Evolutionary conservation across 2,888 invertebrate species (phyloP), one percentile per base, ranked within the genome.

Genomic region (Automeris io): DNA sequence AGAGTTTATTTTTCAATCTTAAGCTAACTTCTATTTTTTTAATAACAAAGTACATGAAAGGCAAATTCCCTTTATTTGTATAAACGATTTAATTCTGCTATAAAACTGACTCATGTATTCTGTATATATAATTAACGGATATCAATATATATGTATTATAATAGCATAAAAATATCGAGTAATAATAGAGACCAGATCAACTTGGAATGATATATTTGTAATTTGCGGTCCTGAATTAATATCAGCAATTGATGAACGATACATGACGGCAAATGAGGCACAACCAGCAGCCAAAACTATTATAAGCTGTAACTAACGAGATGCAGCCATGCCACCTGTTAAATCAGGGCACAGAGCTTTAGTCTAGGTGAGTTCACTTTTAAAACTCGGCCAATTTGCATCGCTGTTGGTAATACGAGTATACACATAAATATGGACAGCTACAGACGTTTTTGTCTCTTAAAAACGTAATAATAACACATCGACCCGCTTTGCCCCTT

Each of bases 261-360:
- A 4, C 13, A 8, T 16, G 16, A 13, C 24, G 22, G 23, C n/a
- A 16, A 34, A 24, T 29, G 16, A 16, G 12, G 7, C 8, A 9
- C 8, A 29, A 16, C 16, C 13, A 29, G 16, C 13, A 29, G 26
- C 26, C 6, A 29, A 29, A 16, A 29, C 26, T 26, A 29, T 29
- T 29, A 29, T 29, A 16, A 29, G 43, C 43, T 33, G 37, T 49
- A 29, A 29, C 51, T 59, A 59, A 54, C 52, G 47, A 54, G 53
- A 51, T 43, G 38, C 39, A 18, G 31, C 12, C 24, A 23, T 29
- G 29, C 29, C 29, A 29, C 16, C 16, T 29, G 29, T 29, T 29
- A 29, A 29, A 29, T 29, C 29, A 29, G 29, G 9, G 11, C 29
- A 16, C n/a, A 13, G 29, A 29, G 29, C 29, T 16, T 13, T 12